phyloP scores from a whole-genome alignment of 2,888 invertebrate species.

The Tethea ocularis region DNA sequence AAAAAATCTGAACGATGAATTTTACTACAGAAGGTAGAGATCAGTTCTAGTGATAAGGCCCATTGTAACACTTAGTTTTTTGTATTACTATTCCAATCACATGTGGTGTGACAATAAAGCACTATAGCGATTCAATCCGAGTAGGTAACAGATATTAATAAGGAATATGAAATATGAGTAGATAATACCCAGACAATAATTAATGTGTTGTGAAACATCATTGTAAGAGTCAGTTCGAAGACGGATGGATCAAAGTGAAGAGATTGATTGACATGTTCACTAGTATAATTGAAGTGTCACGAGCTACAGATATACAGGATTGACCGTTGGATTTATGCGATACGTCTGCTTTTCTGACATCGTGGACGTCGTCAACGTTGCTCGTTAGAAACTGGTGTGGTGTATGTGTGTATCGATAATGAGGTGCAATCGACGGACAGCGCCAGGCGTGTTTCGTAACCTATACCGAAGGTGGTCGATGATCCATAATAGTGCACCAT shows the following conservation, averaged over 20 bases:
- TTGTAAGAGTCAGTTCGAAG: constrained; percentile 14
- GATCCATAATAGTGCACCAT: no score
- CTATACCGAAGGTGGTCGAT: no score
- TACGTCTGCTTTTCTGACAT: constrained; percentile 53
- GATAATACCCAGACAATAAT: not conserved
- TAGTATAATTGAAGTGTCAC: constrained; percentile 71
- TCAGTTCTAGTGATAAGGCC: no score
- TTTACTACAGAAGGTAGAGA: no score
- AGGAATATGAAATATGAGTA: not conserved
- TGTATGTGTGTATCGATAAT: constrained; percentile 29
- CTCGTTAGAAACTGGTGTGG: constrained; percentile 40
- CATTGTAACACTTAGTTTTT: no score
- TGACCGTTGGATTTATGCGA: constrained; percentile 57
- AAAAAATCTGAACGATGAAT: no score
- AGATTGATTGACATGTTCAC: constrained; percentile 71
- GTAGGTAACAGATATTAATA: no score
- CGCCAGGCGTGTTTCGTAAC: not conserved
- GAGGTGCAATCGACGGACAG: constrained; percentile 34
- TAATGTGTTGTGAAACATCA: not conserved
- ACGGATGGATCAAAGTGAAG: constrained; percentile 42
- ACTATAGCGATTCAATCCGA: no score
- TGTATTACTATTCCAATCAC: no score
- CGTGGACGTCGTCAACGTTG: constrained; percentile 42
- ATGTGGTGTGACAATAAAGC: no score
- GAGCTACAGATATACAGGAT: constrained; percentile 47